These are phyloP conservation scores for Pseudomyrmex sp. DNA, from an alignment of 1,140 invertebrate genomes.

Conservation along the genomic window DNA sequence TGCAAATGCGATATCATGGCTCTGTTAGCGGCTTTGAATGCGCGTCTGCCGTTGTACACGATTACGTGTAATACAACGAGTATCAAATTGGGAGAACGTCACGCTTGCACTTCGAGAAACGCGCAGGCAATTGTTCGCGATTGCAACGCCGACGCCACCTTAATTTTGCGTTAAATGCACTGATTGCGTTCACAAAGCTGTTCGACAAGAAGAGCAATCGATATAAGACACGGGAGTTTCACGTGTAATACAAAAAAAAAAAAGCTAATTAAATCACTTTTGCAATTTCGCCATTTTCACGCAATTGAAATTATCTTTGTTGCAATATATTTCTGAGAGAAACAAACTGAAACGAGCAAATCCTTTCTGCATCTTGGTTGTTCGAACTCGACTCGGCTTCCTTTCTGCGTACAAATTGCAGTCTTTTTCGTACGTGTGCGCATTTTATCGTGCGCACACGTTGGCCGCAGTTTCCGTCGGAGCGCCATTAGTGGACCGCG, in stretches of 20 bases:
- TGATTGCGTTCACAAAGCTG: conserved; percentile 10
- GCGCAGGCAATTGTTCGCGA: conserved; percentile 43
- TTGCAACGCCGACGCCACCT: conserved; percentile 24
- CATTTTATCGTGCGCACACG: conserved; percentile 72
- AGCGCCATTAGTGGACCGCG: conserved; percentile 74
- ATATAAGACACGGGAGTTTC: background rate
- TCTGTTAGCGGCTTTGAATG: conserved; percentile 51
- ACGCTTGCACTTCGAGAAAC: conserved; percentile 26
- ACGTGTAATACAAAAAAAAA: no score
- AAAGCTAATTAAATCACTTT: no score
- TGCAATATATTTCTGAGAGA: background rate
- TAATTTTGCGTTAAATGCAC: conserved; percentile 52
- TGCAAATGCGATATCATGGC: conserved; percentile 55
- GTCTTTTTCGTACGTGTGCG: conserved; percentile 2
- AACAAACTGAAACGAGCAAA: no score
- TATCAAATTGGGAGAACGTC: conserved; percentile 56
- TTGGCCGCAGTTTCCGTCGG: conserved; percentile 75
- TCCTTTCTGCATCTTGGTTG: background rate
- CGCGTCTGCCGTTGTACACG: conserved; percentile 30
- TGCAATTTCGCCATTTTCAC: no score
- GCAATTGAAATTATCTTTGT: background rate
- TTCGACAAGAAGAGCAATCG: background rate
- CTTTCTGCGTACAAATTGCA: background rate
- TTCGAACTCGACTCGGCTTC: background rate
- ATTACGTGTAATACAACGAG: conserved; percentile 60